Evolutionary conservation across 2,888 invertebrate species (phyloP), one percentile per base, ranked within the genome.

Genomic region (Amiota mariae): DNA sequence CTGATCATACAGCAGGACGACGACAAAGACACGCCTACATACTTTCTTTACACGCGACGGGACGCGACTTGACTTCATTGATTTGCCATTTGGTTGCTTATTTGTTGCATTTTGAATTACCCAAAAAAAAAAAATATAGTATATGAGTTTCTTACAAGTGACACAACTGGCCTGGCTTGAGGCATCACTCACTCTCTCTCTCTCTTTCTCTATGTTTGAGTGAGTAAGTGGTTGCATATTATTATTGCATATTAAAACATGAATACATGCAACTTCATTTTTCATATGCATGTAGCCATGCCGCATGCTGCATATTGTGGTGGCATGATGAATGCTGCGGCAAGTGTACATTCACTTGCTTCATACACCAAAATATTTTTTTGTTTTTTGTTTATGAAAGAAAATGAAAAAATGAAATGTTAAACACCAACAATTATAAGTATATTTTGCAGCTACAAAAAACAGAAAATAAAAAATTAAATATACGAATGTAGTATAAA

Each of bases 1-100:
- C 72, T 72, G 67, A 57, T 67, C 46, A 72, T 73, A 46, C 54
- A 70, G 49, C 47, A 24, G 59, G 66, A 36, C 12, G 66, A n/a
- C n/a, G n/a, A n/a, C n/a, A n/a, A n/a, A n/a, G n/a, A 48, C 66
- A 66, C 66, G 66, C 66, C 66, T 49, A 66, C 66, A 66, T 15
- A 24, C 15, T 11, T 46, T 15, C 48, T 46, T 46, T n/a, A 47
- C 15, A 47, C n/a, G 48, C 20, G n/a, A n/a, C n/a, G n/a, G n/a
- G 18, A 48, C 66, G 24, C 24, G 36, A 36, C 36, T 36, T 36
- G 36, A 36, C 36, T 36, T 36, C 36, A 36, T 36, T 36, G 36
- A 6, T 36, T 36, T 36, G 36, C 36, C 36, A 36, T 36, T 36
- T 36, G 2, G 36, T 66, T 66, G 47, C 66, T 66, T 66, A 18